Evolutionary conservation across 2,797 vertebrate species (phyloP).

Genomic region (Eulemur rubriventer): DNA sequence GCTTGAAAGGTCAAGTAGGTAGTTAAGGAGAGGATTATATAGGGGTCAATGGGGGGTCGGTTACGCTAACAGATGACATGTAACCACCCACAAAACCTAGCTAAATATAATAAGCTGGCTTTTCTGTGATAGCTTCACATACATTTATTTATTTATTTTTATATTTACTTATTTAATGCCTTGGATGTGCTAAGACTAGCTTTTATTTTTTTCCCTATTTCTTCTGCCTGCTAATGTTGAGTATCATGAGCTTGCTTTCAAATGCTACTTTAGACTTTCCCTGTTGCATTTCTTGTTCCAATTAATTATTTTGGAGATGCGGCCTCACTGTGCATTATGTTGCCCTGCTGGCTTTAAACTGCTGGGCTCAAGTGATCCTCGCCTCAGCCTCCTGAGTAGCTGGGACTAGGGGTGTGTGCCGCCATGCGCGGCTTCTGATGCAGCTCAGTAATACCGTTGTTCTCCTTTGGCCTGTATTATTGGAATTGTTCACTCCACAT

Average conservation of each 20-base stretch:
- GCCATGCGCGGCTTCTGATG: not conserved
- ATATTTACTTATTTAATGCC: too few relatives aligned
- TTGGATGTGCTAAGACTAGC: not conserved
- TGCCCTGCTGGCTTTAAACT: too few relatives aligned
- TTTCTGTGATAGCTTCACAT: not conserved
- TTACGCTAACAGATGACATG: not conserved
- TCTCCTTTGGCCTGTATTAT: not conserved
- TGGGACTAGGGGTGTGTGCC: too few relatives aligned
- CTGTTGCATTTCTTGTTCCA: not conserved
- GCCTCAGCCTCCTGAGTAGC: too few relatives aligned
- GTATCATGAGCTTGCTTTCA: conserved; percentile 18
- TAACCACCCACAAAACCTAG: conserved; percentile 1
- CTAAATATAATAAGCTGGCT: not conserved
- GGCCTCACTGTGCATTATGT: too few relatives aligned
- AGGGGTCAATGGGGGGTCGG: too few relatives aligned
- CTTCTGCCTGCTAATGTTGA: conserved; percentile 14
- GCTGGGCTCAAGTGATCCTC: too few relatives aligned
- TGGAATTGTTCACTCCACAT: conserved; percentile 3
- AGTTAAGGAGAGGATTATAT: too few relatives aligned
- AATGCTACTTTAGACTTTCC: not conserved
- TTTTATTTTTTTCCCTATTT: not conserved
- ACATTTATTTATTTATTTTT: too few relatives aligned
- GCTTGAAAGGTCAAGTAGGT: too few relatives aligned
- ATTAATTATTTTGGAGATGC: too few relatives aligned
- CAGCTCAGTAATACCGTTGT: not conserved